Evolutionary conservation across 1,140 invertebrate genomes (phyloP).

Genomic region (Camponotus vicinus): DNA sequence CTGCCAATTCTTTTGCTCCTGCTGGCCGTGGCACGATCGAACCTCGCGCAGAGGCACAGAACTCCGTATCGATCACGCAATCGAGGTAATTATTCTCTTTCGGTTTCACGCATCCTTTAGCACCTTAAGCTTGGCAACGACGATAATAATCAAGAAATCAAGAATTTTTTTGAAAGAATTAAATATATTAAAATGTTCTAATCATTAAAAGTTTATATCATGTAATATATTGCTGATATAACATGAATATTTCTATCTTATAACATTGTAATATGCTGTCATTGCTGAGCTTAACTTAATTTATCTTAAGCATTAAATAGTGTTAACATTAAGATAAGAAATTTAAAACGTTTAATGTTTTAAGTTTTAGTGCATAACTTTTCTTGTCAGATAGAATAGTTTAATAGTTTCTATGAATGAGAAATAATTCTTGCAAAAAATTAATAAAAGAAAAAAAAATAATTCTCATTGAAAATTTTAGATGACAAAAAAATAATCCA

Average conservation of each 20-base stretch:
- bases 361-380: slow-evolving; percentile 23
- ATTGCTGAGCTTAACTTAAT: slow-evolving; percentile 42
- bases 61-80: slow-evolving; percentile 50
- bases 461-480: slow-evolving; percentile 28
- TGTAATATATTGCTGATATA: not conserved
- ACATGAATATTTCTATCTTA: slow-evolving; percentile 16
- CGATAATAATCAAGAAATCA: not conserved
- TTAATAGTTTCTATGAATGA: slow-evolving; percentile 17
- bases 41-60: slow-evolving; percentile 71
- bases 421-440: not conserved
- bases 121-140: slow-evolving; percentile 14
- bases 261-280: slow-evolving; percentile 6
- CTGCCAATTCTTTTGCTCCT: slow-evolving; percentile 73
- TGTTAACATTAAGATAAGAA: slow-evolving; percentile 9
- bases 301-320: slow-evolving; percentile 16
- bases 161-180: not conserved
- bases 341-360: slow-evolving; percentile 31
- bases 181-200: slow-evolving; percentile 5
- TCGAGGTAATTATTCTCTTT: slow-evolving; percentile 74
- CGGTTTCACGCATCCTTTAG: slow-evolving; percentile 1
- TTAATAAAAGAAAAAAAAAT: not conserved
- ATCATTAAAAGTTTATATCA: not conserved
- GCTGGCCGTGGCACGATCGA: slow-evolving; percentile 68
- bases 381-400: not conserved
- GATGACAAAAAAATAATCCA: not conserved